These are phyloP conservation scores for Junco hyemalis DNA, from an alignment of 2,113 vertebrate species.

Conservation along the genomic window DNA sequence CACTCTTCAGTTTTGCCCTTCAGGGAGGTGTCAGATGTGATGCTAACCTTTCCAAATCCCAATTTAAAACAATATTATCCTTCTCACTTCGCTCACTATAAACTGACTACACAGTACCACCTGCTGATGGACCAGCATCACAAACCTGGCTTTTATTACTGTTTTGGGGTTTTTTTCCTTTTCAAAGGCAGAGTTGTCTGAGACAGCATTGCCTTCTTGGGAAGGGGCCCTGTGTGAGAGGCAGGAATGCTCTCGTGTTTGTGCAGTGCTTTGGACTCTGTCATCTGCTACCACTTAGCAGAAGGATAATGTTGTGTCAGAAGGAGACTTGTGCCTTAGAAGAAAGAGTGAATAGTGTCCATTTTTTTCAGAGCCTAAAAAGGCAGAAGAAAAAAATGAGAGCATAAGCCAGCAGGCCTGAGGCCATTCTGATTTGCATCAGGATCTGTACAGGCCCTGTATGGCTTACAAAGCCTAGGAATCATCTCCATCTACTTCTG, in stretches of 20 bases:
- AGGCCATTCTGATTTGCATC: slow-evolving; percentile 2
- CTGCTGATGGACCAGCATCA: slow-evolving; percentile 58
- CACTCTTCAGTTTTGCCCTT: background rate
- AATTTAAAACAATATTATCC: background rate
- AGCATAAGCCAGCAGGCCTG: background rate
- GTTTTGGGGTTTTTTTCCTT: background rate
- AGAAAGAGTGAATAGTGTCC: slow-evolving; percentile 1
- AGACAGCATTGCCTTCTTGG: background rate
- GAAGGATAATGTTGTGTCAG: slow-evolving; percentile 35
- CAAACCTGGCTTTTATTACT: slow-evolving; percentile 54
- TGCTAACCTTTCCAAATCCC: background rate
- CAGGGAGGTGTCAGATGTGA: background rate
- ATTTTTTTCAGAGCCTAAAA: slow-evolving; percentile 10
- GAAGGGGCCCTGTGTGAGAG: background rate
- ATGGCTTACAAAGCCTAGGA: background rate
- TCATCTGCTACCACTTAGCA: slow-evolving; percentile 58
- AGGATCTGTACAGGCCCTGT: background rate
- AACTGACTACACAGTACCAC: slow-evolving; percentile 66
- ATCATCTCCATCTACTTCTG: background rate
- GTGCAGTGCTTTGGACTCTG: background rate
- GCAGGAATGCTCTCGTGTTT: background rate
- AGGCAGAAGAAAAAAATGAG: background rate
- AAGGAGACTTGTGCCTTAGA: background rate
- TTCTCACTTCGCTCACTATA: slow-evolving; percentile 8
- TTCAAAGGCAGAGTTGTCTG: background rate